Base-by-base conservation (phyloP, 1,140 invertebrate genomes). In the Rhynchophorus ferrugineus region DNA sequence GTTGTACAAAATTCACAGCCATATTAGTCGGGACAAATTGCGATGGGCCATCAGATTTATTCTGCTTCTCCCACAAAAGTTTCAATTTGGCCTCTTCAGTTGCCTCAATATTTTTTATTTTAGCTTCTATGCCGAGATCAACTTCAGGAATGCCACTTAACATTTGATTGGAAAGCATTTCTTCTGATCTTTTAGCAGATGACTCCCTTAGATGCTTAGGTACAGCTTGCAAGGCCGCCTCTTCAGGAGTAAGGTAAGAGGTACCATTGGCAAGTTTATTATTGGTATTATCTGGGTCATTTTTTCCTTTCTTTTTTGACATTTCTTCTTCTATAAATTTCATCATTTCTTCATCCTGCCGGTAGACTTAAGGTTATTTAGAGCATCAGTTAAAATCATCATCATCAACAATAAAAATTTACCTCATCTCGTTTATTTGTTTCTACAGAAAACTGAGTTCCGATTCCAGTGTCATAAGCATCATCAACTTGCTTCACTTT, bases 81-180 rank as follows among this genome's bases (percentile, higher is more conserved):
- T 85, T 91, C 62, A 94, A 82, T 72, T 98, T 98, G 0, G 95
- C 93, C 66, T 95, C 93, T 73, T 98, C 95, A 3, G 95, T 98
- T 3, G 91, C 91, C 79, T 98, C 94, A 62, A 98, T 98, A 69
- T 98, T 98, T 63, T 83, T 83, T 54, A 98, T 98, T 77, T 97
- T 96, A 0, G 92, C 93, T 64, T 98, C 93, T 60, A 99, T 96
- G 29, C 97, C 97, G 35, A 99, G 77, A 76, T 99, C 96, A 1
- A 99, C 90, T 79, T 99, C 97, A n/a, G 97, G 97, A 57, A 99
- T 99, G 46, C 97, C 97, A 68, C 91, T 96, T 2, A 99, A 75
- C 96, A 99, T 99, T 78, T 99, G 96, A 79, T 98, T 98, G 3
- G 95, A 98, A 58, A 99, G 82, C 91, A 99, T 98, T 75, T 99